Percentiles rank a stretch among this genome's conserved stretches.
Conservation (phyloP, 2,888 invertebrate species). For the Lasioglossum malachurum region DNA sequence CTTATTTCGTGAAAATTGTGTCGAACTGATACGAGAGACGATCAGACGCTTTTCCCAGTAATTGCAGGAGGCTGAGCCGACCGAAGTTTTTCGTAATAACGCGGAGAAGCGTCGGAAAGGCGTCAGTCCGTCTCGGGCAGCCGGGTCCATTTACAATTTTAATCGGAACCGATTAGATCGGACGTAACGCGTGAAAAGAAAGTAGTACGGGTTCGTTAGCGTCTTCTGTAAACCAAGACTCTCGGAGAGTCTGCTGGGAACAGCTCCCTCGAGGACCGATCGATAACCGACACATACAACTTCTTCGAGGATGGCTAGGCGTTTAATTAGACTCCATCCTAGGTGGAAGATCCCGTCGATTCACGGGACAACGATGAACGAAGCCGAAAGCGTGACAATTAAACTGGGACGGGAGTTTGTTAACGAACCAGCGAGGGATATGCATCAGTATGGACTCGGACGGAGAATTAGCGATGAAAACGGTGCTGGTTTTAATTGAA, state of each 20-base stretch:
- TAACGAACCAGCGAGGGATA: not conserved
- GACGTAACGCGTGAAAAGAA: conserved; percentile 27
- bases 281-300: not conserved
- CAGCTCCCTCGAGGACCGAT: not conserved
- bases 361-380: not conserved
- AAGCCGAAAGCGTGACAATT: not conserved
- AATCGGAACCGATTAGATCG: conserved; percentile 44
- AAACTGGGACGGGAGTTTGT: conserved; percentile 21
- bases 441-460: not conserved
- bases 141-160: conserved; percentile 36
- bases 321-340: not conserved
- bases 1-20: too few species aligned
- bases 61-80: not conserved
- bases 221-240: not conserved
- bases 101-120: not conserved
- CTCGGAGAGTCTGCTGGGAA: not conserved
- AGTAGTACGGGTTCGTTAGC: conserved; percentile 40
- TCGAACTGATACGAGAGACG: too few species aligned
- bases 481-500: conserved; percentile 38
- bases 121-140: not conserved
- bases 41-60: not conserved
- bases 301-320: not conserved
- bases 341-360: conserved; percentile 7
- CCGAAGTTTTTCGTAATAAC: not conserved
- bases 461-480: conserved; percentile 24